phyloP scores from a whole-genome alignment of 2,797 vertebrate genomes.

The Enteromius mattozi region DNA sequence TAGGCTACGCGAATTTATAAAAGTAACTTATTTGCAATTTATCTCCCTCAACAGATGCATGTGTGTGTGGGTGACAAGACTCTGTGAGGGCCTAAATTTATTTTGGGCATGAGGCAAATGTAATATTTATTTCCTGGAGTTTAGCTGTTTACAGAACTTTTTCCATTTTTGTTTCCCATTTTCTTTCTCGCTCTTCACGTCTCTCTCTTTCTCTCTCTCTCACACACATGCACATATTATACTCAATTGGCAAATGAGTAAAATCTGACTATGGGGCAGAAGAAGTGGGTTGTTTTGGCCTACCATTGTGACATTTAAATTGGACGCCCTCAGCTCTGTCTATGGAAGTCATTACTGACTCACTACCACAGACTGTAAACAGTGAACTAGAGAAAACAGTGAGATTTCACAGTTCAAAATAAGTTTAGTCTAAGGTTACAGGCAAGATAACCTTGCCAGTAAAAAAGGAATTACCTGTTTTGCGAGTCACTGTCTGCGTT shows the following conservation, averaged over 20 bases:
- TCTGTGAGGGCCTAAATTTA: background rate
- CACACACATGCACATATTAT: constrained; percentile 7
- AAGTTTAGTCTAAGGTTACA: constrained; percentile 9
- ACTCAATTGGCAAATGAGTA: constrained; percentile 47
- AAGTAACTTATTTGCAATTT: background rate
- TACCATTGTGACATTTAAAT: constrained; percentile 56
- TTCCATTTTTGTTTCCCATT: background rate
- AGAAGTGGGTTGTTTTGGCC: constrained; percentile 56
- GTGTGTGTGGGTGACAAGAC: background rate
- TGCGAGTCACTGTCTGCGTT: background rate
- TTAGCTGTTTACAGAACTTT: background rate
- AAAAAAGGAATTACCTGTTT: background rate
- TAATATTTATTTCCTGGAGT: constrained; percentile 18
- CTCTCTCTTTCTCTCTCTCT: constrained; percentile 13
- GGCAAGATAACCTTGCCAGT: background rate
- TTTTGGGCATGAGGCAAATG: background rate
- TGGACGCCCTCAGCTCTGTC: constrained; percentile 47
- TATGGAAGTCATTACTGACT: constrained; percentile 48
- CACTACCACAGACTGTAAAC: constrained; percentile 36
- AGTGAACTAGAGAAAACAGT: constrained; percentile 27
- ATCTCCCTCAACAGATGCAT: background rate
- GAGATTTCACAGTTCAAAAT: constrained; percentile 22
- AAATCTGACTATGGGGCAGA: constrained; percentile 52
- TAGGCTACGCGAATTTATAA: background rate
- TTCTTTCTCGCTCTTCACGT: background rate